Evolutionary conservation across 2,888 invertebrate genomes (phyloP), one percentile per base, ranked within the genome.

Genomic region (Platycheirus rosarum): DNA sequence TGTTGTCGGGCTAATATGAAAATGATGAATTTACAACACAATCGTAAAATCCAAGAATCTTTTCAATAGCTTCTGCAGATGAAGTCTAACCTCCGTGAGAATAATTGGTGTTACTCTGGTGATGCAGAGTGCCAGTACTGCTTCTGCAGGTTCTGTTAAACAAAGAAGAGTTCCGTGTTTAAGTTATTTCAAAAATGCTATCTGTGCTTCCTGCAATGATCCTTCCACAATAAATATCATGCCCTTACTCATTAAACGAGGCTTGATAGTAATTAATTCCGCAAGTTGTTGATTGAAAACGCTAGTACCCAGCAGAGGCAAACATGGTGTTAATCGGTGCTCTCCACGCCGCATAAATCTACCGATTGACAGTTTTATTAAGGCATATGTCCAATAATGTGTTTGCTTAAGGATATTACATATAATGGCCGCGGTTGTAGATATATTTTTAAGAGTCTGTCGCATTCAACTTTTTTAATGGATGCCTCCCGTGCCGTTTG

Each of bases 21-120:
- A 77, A 76, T 82, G 77, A 82, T 77, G 77, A 82, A 82, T 82
- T 82, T 82, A 82, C 77, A 73, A 40, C 71, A 32, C 77, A 77
- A 68, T 82, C 66, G 49, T 71, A 73, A 76, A 75, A 57, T 23
- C 35, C n/a, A 40, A 44, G 29, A 13, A 29, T 44, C 9, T 57
- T 44, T 14, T 53, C 20, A 44, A 49, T 46, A 13, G 4, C 11
- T 40, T 40, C 16, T 40, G 26, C 2, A 26, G 26, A 4, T 26
- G 26, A 26, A 26, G 26, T 26, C 6, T 7, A 32, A 8, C 8
- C 7, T 7, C 8, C 4, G 29, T 32, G 8, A 32, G 29, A 32
- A 32, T 32, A 8, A 8, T 32, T 32, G 23, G 2, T 32, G 29
- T 6, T 32, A 8, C 8, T 32, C 8, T 32, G 7, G 5, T 32